phyloP scores from a whole-genome alignment of 2,113 vertebrate species.

The Brachyistius frenatus region DNA sequence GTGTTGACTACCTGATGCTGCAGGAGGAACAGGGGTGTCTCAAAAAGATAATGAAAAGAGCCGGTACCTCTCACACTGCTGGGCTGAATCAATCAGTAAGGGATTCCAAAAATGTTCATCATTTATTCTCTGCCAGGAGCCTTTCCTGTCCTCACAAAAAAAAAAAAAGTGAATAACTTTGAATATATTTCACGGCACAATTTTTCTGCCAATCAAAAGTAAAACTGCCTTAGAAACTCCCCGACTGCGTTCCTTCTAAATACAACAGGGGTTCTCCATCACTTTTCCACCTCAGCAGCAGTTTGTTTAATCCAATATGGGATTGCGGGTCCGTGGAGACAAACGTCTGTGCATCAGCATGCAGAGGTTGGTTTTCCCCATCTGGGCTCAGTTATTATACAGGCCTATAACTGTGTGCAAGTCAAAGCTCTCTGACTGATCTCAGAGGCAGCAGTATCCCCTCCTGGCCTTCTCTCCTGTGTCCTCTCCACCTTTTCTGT shows the following conservation, averaged over 20 bases:
- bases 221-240: slow-evolving; percentile 46
- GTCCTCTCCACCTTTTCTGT: slow-evolving; percentile 37
- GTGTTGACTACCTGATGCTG: slow-evolving; percentile 51
- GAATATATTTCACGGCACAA: slow-evolving; percentile 63
- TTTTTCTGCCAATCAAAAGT: slow-evolving; percentile 71
- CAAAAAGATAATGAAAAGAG: slow-evolving; percentile 61
- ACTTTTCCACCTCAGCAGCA: slow-evolving; percentile 38
- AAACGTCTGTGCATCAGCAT: slow-evolving; percentile 55
- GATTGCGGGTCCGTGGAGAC: slow-evolving; percentile 53
- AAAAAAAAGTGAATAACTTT: slow-evolving; percentile 50
- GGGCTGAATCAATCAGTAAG: slow-evolving; percentile 54
- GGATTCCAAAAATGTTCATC: slow-evolving; percentile 62
- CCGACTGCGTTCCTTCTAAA: slow-evolving; percentile 42
- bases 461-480: slow-evolving; percentile 36
- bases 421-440: slow-evolving; percentile 31
- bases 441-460: slow-evolving; percentile 21
- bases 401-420: slow-evolving; percentile 44
- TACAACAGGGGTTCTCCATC: slow-evolving; percentile 42
- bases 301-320: slow-evolving; percentile 58
- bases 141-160: slow-evolving; percentile 45
- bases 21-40: slow-evolving; percentile 43
- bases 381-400: slow-evolving; percentile 53
- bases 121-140: slow-evolving; percentile 64
- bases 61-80: slow-evolving; percentile 38
- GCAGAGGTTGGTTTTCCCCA: slow-evolving; percentile 54